phyloP scores from a whole-genome alignment of 2,113 vertebrate genomes.

The Rhinoptilus africanus region DNA sequence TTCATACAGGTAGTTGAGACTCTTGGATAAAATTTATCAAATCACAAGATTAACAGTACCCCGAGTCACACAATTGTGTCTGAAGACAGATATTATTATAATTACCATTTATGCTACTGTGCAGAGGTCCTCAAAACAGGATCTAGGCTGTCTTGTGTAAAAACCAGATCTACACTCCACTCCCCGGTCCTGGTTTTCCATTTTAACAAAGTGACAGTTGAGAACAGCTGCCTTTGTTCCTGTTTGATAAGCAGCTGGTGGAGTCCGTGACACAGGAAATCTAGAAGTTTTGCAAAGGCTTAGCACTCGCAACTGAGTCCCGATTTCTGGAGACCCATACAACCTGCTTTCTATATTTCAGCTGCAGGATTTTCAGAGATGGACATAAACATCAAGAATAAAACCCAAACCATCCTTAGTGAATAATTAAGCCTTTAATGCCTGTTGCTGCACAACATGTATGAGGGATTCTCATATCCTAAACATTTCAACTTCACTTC shows the following conservation, averaged over 20 bases:
- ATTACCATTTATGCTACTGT: neutral
- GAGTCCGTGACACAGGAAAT: neutral
- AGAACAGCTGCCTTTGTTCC: neutral
- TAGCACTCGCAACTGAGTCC: neutral
- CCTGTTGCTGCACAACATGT: neutral
- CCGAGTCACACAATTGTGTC: neutral
- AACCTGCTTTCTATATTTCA: neutral
- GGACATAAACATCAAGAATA: neutral
- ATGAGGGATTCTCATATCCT: neutral
- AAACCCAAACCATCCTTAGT: neutral
- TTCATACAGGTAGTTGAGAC: neutral
- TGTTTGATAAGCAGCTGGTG: neutral
- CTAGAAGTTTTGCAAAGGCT: neutral
- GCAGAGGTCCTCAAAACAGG: neutral
- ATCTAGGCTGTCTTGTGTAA: neutral
- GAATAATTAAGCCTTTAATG: neutral
- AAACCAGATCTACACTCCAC: neutral
- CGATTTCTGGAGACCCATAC: neutral
- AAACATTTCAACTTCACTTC: neutral
- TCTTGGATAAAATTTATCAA: neutral
- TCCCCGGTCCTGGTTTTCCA: neutral
- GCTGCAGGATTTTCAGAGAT: neutral
- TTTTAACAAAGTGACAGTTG: neutral
- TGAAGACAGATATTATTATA: neutral
- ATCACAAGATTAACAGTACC: neutral